Evolutionary conservation across 2,113 vertebrate genomes (phyloP), one percentile per base, ranked within the genome.

Genomic region (Oncorhynchus kisutch): DNA sequence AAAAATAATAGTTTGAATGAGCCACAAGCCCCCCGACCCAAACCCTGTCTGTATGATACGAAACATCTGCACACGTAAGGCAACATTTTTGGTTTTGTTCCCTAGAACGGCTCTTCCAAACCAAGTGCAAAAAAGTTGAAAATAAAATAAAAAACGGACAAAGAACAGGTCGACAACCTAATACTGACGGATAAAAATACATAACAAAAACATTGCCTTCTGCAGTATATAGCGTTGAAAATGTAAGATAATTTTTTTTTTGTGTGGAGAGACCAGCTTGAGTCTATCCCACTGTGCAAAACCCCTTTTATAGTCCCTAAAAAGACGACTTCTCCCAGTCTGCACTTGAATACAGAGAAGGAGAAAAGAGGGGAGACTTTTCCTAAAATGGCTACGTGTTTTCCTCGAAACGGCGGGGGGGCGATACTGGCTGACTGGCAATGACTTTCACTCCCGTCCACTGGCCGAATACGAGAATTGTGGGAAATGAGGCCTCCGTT

Each of bases 401-500:
- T 91, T 92, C 91, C 92, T 92, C 88, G 87, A 85, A 91, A 86
- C 51, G 92, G 92, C 90, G 89, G 84, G 81, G 85, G 85, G 86
- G 77, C 77, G 76, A 81, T 29, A 45, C 72, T 54, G 84, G 78
- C 71, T 29, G 73, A 20, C 49, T 25, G 60, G 73, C 66, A 78
- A 22, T 22, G 59, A 24, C 59, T 8, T 62, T 94, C 92, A 99
- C 92, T 98, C 96, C 78, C 96, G 95, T 85, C 97, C 96, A 60
- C 97, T 99, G 86, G 97, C 97, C 3, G 96, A 98, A 90, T 98
- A 98, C 78, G 97, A 98, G 90, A 98, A 98, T 78, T 98, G 97
- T 75, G 97, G 97, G 91, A 98, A 98, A 88, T 98, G 97, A 8
- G 97, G 97, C 90, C 97, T 93, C 78, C 96, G 92, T 89, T 98